phyloP scores from a whole-genome alignment of 2,888 invertebrate species.

The Dolomedes plantarius region DNA sequence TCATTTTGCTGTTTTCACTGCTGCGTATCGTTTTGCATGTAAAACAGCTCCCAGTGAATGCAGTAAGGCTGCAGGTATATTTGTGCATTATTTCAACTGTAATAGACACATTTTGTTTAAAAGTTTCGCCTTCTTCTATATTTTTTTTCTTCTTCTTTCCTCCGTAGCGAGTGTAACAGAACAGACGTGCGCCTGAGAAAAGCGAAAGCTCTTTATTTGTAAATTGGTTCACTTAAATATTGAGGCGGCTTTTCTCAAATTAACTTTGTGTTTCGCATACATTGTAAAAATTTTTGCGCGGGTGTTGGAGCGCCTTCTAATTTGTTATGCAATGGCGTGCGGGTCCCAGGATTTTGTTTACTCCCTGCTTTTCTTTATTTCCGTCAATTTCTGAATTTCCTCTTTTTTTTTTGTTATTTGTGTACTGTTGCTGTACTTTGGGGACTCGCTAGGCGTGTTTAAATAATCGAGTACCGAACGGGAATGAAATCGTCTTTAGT shows the following conservation, averaged over 20 bases:
- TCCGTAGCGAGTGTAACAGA: neutral
- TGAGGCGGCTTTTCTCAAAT: constrained; percentile 61
- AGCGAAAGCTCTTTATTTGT: constrained; percentile 69
- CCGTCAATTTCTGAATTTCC: constrained; percentile 40
- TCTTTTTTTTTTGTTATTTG: neutral
- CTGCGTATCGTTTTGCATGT: constrained; percentile 65
- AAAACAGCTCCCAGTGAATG: constrained; percentile 45
- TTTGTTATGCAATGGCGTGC: constrained; percentile 59
- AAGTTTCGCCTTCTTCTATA: constrained; percentile 31
- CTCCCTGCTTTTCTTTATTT: constrained; percentile 38
- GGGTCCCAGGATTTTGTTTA: constrained; percentile 52
- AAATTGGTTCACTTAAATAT: constrained; percentile 70
- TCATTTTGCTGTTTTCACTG: constrained; percentile 51
- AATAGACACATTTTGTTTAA: constrained; percentile 70
- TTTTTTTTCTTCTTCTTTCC: no score
- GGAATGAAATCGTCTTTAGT: neutral
- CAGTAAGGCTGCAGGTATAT: constrained; percentile 52
- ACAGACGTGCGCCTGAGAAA: constrained; percentile 3
- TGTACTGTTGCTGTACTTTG: neutral
- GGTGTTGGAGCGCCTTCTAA: constrained; percentile 16
- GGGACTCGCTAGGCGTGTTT: constrained; percentile 56
- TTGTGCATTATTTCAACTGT: constrained; percentile 64
- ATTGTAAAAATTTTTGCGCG: constrained; percentile 39
- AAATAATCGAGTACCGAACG: constrained; percentile 47
- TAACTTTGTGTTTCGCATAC: constrained; percentile 67